A percentile compares a stretch with the other conserved stretches of the same genome.
phyloP scores from a whole-genome alignment of 2,888 invertebrate species.

The Campopleginae sp. region DNA sequence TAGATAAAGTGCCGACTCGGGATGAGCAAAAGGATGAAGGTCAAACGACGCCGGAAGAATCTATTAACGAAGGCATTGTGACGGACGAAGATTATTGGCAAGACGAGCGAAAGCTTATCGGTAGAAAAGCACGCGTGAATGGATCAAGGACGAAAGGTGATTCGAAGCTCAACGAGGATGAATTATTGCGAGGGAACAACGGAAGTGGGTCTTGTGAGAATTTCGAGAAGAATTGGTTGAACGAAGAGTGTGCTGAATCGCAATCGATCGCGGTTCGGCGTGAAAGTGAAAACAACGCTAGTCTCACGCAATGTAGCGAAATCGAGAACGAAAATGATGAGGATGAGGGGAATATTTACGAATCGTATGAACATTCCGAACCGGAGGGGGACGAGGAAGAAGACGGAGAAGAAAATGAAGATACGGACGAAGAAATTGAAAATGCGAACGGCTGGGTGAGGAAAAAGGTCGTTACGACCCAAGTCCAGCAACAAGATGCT shows the following conservation, averaged over 20 bases:
- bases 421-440: constrained; percentile 53
- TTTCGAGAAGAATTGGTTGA: background rate
- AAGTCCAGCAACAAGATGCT: constrained; percentile 66
- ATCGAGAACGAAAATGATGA: constrained; percentile 67
- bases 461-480: constrained; percentile 54
- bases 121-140: background rate
- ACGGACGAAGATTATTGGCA: constrained; percentile 40
- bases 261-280: constrained; percentile 13
- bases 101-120: constrained; percentile 7
- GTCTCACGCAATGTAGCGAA: constrained; percentile 75
- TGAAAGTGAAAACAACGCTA: constrained; percentile 24
- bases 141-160: background rate
- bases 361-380: constrained; percentile 55
- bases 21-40: constrained; percentile 42
- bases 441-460: constrained; percentile 46
- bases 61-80: background rate
- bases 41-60: background rate
- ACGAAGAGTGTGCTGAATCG: background rate
- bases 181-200: background rate
- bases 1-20: constrained; percentile 51
- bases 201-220: background rate
- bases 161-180: constrained; percentile 10
- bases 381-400: constrained; percentile 22
- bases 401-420: constrained; percentile 17
- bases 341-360: constrained; percentile 48